Base-by-base conservation (phyloP, 2,888 invertebrate genomes). In the Coleophora deauratella region DNA sequence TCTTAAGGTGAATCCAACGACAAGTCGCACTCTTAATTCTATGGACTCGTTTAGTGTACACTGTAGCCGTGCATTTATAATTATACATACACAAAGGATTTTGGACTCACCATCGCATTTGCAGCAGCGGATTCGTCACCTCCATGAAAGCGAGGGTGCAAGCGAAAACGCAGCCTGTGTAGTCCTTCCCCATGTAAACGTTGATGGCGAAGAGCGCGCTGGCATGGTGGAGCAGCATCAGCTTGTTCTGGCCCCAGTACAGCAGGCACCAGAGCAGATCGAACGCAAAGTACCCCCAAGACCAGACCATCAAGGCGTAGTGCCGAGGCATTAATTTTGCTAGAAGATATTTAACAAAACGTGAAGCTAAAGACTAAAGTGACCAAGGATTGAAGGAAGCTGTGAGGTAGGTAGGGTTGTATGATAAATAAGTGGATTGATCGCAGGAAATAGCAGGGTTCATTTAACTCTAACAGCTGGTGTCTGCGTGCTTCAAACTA, bases 281-380 rank as follows among this genome's bases (percentile, higher is more conserved):
- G 54, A 88, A 88, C 1, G 88, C 73, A 61, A 90, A 90, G 68
- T 90, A 90, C 13, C 90, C 89, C 66, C 89, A 82, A 35, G 89
- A 89, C 69, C 85, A 79, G 1, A 85, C 55, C 77, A 90, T 79
- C 27, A 89, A 62, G 3, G 69, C 60, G 51, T 80, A 78, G 50
- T 86, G 76, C 8, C 51, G 54, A n/a, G 55, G 40, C 10, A 72
- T 56, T 46, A 72, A 50, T 57, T 62, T 65, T 54, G 52, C 85
- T 86, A 59, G 9, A 57, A 57, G 21, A n/a, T n/a, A n/a, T n/a
- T 21, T 21, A 4, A 21, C 21, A 21, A 21, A 21, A 21, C n/a
- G n/a, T n/a, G n/a, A n/a, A n/a, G n/a, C n/a, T n/a, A n/a, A n/a
- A n/a, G n/a, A n/a, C n/a, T n/a, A n/a, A n/a, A n/a, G n/a, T n/a